Evolutionary conservation across 2,888 invertebrate species (phyloP).

Genomic region (Protula sp.): DNA sequence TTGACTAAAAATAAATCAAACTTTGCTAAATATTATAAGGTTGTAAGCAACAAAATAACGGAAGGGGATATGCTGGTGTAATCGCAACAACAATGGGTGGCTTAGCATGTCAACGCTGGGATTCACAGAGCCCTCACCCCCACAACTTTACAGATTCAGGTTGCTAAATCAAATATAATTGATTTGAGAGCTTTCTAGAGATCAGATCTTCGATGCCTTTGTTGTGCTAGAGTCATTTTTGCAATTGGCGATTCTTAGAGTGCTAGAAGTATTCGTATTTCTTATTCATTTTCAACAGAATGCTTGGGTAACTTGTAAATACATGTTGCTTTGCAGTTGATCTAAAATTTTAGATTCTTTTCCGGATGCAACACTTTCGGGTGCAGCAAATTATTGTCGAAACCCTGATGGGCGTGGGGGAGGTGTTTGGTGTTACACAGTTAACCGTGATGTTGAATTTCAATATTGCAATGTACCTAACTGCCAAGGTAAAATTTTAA

Average conservation of each 20-base stretch:
- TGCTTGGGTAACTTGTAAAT: no score
- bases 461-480: constrained; percentile 4
- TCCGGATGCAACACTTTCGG: neutral
- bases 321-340: no score
- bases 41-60: neutral
- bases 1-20: no score
- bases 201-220: no score
- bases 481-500: constrained; percentile 6
- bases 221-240: no score
- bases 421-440: constrained; percentile 11
- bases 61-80: neutral
- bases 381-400: constrained; percentile 5
- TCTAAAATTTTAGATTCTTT: neutral
- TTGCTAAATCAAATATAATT: no score
- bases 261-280: no score
- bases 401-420: constrained; percentile 6
- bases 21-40: neutral
- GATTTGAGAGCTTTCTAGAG: no score
- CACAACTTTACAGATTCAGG: no score
- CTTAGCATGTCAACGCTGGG: neutral
- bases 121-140: no score
- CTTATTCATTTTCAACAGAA: no score
- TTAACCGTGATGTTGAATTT: constrained; percentile 4
- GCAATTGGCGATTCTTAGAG: no score
- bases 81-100: neutral